Evolutionary conservation across 2,888 invertebrate species (phyloP), one percentile per base, ranked within the genome.

Genomic region (Cosmia pyralina): DNA sequence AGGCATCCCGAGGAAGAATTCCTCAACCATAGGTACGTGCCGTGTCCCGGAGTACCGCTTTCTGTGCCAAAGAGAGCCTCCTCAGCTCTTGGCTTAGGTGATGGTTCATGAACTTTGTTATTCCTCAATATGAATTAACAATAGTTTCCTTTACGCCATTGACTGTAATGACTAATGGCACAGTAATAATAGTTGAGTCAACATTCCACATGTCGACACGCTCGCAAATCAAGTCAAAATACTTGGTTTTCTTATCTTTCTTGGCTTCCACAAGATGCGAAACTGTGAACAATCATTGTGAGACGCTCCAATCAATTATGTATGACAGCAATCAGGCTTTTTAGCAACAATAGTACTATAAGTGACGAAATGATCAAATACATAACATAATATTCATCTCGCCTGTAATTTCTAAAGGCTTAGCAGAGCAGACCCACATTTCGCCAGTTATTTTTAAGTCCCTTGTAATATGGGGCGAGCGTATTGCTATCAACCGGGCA

Each of bases 171-270:
- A n/a, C n/a, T n/a, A n/a, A n/a, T n/a, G n/a, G 4, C 15, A 48
- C 46, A n/a, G 38, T 46, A 15, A 34, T 38, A n/a, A 69, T 72
- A 19, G 10, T 15, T 8, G 28, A 50, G 41, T 52, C 10, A 41
- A 19, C 2, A 44, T 17, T 4, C 13, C 17, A 41, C 34, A 22
- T n/a, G n/a, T 48, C 22, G n/a, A 71, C 41, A 34, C 4, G 11
- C 15, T 48, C 46, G 7, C 38, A 38, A 38, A 6, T 6, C 38
- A 38, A 38, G 38, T 41, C 41, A 60, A 22, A 19, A 4, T 8
- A 34, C 17, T 76, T 55, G 22, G 34, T 77, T 19, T 57, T 10
- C 34, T 17, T 44, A 77, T 38, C 34, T 50, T 69, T 50, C 19
- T 64, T 6, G 11, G 2, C 8, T 52, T 75, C 22, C 53, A 22